Percentiles rank a stretch among this genome's conserved stretches.
Evolutionary conservation across 2,888 invertebrate genomes (phyloP).

Genomic region (Phragmatobia fuliginosa): DNA sequence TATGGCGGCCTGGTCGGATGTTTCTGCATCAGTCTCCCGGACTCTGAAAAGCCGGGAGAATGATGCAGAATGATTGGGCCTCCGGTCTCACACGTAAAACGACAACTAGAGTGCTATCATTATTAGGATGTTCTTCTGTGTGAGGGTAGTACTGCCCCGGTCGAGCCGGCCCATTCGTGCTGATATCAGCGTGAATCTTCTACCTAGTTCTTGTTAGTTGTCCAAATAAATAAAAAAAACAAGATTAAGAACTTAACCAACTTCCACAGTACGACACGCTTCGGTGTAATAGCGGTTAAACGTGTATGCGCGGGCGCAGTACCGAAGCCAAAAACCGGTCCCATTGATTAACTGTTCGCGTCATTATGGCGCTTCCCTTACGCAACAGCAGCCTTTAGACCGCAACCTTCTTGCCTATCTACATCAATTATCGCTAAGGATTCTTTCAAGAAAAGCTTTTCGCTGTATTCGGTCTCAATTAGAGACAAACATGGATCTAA

Average conservation of each 20-base stretch:
- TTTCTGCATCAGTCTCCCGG: too few species aligned
- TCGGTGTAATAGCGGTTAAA: conserved; percentile 28
- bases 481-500: background rate
- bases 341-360: conserved; percentile 46
- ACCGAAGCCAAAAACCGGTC: conserved; percentile 53
- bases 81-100: too few species aligned
- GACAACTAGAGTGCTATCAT: too few species aligned
- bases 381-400: conserved; percentile 42
- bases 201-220: too few species aligned
- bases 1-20: too few species aligned
- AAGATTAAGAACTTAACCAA: background rate
- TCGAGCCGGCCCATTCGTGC: too few species aligned
- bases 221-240: too few species aligned
- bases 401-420: conserved; percentile 14
- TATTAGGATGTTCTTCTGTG: too few species aligned
- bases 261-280: background rate
- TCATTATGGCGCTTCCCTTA: conserved; percentile 53
- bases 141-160: too few species aligned
- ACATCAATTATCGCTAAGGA: background rate
- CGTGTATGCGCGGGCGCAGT: conserved; percentile 27
- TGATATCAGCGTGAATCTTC: too few species aligned
- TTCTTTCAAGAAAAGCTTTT: conserved; percentile 1
- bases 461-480: background rate
- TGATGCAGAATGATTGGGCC: too few species aligned
- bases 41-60: too few species aligned